These are phyloP conservation scores for Ramphastos sulfuratus DNA, from an alignment of 2,113 vertebrate genomes.

Conservation along the genomic window DNA sequence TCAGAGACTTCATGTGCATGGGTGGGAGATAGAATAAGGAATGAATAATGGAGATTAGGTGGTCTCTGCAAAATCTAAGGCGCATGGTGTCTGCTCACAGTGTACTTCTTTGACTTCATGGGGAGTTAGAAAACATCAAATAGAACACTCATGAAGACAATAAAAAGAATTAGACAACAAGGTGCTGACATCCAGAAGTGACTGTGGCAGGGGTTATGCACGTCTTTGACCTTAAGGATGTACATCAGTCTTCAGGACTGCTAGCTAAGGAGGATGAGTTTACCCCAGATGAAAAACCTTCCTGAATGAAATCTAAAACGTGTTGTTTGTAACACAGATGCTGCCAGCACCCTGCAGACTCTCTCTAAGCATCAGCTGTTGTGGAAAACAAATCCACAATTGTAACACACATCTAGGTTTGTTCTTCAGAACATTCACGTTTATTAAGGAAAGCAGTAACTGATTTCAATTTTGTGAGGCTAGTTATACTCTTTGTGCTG, in stretches of 20 bases:
- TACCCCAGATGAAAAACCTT: neutral
- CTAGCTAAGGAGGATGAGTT: neutral
- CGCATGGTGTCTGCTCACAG: neutral
- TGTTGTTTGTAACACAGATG: neutral
- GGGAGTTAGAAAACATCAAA: neutral
- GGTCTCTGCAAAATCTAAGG: neutral
- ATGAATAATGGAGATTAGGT: neutral
- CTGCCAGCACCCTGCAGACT: neutral
- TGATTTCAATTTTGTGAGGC: slow-evolving; percentile 40
- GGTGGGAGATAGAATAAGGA: neutral
- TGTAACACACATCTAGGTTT: neutral
- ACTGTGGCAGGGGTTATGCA: neutral
- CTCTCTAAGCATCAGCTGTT: neutral
- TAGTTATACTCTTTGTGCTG: slow-evolving; percentile 19
- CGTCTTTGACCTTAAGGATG: neutral
- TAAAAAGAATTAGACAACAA: neutral
- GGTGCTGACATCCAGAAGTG: neutral
- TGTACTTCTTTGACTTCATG: neutral
- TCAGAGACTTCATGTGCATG: neutral
- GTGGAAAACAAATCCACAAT: slow-evolving; percentile 23
- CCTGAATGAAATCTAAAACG: neutral
- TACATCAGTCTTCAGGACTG: neutral
- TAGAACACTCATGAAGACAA: neutral
- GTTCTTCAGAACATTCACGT: neutral
- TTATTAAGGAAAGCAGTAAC: slow-evolving; percentile 25